Evolutionary conservation across 37 sponge, comb jelly and placozoan species (phyloP).

Genomic region (Halisarca cf. caerulea): DNA sequence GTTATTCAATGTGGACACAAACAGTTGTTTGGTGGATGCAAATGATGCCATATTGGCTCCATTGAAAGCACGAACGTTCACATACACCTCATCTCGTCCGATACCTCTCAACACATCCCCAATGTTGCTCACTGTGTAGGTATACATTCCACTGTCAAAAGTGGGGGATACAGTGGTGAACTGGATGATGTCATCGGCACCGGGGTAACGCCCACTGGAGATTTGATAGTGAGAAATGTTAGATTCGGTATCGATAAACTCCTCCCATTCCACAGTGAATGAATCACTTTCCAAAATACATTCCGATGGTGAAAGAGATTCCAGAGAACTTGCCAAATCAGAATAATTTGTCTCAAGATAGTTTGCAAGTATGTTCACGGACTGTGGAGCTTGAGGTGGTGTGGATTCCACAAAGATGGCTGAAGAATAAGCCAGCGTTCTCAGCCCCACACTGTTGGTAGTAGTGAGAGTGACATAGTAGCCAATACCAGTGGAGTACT

Average conservation of each 20-base stretch:
- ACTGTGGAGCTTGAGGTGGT: conserved; percentile 35
- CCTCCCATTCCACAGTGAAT: conserved; percentile 31
- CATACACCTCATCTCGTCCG: conserved; percentile 32
- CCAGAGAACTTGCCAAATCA: neutral
- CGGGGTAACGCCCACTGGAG: conserved; percentile 40
- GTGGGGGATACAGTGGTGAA: conserved; percentile 29
- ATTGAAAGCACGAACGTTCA: conserved; percentile 49
- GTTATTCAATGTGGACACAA: conserved; percentile 43
- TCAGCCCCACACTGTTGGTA: conserved; percentile 59
- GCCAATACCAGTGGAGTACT: neutral
- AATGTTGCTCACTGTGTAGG: neutral
- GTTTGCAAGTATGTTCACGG: conserved; percentile 49
- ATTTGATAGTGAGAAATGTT: conserved; percentile 33
- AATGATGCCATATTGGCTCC: conserved; percentile 8
- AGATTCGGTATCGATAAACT: conserved; percentile 37
- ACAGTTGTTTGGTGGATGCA: conserved; percentile 37
- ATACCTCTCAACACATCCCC: conserved; percentile 11
- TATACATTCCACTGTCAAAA: neutral
- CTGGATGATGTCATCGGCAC: conserved; percentile 38
- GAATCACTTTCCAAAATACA: conserved; percentile 56
- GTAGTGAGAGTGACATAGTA: conserved; percentile 48
- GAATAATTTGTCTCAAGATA: conserved; percentile 1
- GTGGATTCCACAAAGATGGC: conserved; percentile 34
- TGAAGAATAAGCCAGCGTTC: neutral
- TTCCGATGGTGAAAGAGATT: conserved; percentile 1